Conservation (phyloP, 2,888 invertebrate species). For the Congeria kusceri region DNA sequence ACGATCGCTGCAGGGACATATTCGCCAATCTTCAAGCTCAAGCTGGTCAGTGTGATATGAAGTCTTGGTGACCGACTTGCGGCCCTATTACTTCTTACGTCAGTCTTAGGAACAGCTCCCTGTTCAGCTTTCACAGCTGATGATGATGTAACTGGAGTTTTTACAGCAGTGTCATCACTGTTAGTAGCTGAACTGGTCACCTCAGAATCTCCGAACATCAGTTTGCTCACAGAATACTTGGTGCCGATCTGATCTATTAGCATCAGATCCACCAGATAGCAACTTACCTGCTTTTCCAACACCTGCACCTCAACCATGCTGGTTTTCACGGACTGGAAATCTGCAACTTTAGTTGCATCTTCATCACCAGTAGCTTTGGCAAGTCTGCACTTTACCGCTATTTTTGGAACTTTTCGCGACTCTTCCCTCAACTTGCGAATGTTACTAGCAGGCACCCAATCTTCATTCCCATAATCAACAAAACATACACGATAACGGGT, state of each 20-base stretch:
- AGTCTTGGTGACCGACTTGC: neutral
- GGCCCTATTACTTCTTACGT: no score
- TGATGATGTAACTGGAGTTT: neutral
- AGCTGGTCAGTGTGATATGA: neutral
- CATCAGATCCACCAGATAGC: constrained; percentile 45
- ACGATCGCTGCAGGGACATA: constrained; percentile 16
- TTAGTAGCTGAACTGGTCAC: no score
- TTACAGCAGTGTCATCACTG: neutral
- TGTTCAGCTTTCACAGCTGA: neutral
- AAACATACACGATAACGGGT: constrained; percentile 71
- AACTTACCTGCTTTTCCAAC: constrained; percentile 16
- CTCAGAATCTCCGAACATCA: neutral
- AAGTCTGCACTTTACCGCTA: constrained; percentile 68
- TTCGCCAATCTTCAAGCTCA: neutral
- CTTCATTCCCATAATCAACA: constrained; percentile 82
- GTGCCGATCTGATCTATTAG: constrained; percentile 7
- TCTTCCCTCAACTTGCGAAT: constrained; percentile 55
- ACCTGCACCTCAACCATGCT: constrained; percentile 30
- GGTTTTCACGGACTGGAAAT: constrained; percentile 37
- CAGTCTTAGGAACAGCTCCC: neutral
- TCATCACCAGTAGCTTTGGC: constrained; percentile 36
- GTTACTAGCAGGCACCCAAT: constrained; percentile 47
- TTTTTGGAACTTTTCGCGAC: constrained; percentile 63
- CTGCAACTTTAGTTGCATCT: constrained; percentile 13
- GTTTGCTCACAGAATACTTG: neutral